These are phyloP conservation scores for Hydrotaea diabolus DNA, from an alignment of 2,888 invertebrate genomes.

Conservation along the genomic window DNA sequence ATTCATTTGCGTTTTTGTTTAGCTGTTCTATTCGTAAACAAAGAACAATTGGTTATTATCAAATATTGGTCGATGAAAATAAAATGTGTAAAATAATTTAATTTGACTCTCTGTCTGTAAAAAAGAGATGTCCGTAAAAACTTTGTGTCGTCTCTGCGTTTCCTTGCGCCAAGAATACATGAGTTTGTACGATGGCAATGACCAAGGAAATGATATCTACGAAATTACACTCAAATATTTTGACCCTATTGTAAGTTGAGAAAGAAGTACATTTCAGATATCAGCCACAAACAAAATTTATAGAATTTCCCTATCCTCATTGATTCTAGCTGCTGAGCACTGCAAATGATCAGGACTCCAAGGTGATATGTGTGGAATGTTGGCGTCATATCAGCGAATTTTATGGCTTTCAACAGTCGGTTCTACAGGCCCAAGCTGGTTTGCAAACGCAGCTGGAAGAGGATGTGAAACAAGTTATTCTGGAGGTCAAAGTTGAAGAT, in stretches of 20 bases:
- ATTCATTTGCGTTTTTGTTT: neutral
- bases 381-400: conserved; percentile 57
- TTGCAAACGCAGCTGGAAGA: conserved; percentile 30
- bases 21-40: neutral
- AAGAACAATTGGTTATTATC: no score
- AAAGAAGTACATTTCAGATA: neutral
- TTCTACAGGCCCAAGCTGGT: conserved; percentile 42
- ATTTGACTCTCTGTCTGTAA: neutral
- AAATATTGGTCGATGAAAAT: no score
- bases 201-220: conserved; percentile 55
- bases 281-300: neutral
- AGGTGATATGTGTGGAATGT: conserved; percentile 58
- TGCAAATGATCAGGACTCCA: conserved; percentile 43
- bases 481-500: conserved; percentile 86
- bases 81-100: neutral
- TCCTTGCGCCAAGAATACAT: conserved; percentile 37
- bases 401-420: conserved; percentile 44
- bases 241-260: conserved; percentile 55
- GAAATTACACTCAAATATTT: conserved; percentile 63
- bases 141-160: conserved; percentile 55
- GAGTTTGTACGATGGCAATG: conserved; percentile 53
- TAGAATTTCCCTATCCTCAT: neutral
- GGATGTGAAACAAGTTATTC: conserved; percentile 40
- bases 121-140: conserved; percentile 29
- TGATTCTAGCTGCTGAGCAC: conserved; percentile 46